These are phyloP conservation scores for Mormyrus iriodes DNA, from an alignment of 2,113 vertebrate genomes.

Conservation along the genomic window DNA sequence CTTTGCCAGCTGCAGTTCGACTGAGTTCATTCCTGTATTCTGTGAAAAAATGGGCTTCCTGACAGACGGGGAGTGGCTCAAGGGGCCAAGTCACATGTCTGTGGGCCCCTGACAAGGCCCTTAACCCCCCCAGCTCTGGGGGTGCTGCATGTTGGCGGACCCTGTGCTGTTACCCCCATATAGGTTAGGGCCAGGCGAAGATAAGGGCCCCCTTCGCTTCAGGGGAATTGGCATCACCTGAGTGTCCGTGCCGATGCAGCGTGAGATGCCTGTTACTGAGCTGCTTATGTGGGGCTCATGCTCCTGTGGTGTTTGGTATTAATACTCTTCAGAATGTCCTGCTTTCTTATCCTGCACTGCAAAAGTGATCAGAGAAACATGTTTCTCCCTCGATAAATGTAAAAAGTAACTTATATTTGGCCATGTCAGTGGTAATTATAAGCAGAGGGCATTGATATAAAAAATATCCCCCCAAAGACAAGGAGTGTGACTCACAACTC, in stretches of 20 bases:
- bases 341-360: neutral
- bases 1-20: neutral
- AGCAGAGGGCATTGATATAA: neutral
- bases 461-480: neutral
- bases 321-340: neutral
- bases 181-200: too few relatives aligned
- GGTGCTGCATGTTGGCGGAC: neutral
- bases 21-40: neutral
- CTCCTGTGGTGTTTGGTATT: neutral
- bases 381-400: constrained; percentile 2
- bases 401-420: constrained; percentile 1
- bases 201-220: too few relatives aligned
- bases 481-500: neutral
- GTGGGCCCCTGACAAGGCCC: too few relatives aligned
- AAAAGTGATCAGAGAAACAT: neutral
- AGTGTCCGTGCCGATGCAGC: neutral
- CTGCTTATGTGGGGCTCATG: neutral
- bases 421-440: neutral
- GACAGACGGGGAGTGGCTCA: neutral
- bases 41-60: neutral
- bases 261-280: neutral
- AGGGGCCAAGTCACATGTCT: neutral
- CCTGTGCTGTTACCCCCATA: neutral
- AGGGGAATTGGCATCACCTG: neutral
- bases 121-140: neutral